Base-by-base conservation (phyloP, 1,140 invertebrate genomes). In the Apis cerana region DNA sequence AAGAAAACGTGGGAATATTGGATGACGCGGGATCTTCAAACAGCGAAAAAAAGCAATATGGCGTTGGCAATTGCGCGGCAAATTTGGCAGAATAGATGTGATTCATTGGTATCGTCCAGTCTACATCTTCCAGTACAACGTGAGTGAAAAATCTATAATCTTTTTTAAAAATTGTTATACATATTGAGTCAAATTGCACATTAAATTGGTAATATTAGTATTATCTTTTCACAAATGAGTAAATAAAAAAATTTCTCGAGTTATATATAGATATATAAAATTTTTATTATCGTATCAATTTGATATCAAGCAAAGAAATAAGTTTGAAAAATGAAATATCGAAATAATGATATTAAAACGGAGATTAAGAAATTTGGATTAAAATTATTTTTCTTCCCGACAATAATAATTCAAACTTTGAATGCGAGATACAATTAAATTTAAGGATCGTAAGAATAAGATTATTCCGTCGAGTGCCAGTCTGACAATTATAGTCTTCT, bases 401-500 rank as follows among this genome's bases (percentile, higher is more conserved):
- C 4, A 52, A 7, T 13, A 62, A 61, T 23, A 15, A 62, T 23
- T 7, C 11, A 62, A 62, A 23, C 23, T 23, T 17, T 15, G 33
- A 17, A 19, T 17, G 0, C 8, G 17, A 33, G 17, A 19, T 8
- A 19, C 21, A n/a, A 59, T 19, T 9, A 19, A 11, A 19, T 33
- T 1, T 3, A 19, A 43, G 64, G 33, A 12, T 64, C 15, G 10
- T 64, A 21, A n/a, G 1, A 43, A 12, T 7, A 12, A 59, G 21
- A 64, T 65, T 23, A 61, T 11, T 43, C 4, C 21, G 33, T 17
- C 1, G 50, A n/a, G 17, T 70, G 65, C 50, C 21, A 68, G 62
- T 74, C 27, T 88, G 90, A 91, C 90, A 91, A 91, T 87, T 89
- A 91, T 91, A 91, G 88, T 91, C 88, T 89, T 89, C 83, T 91